phyloP scores from a whole-genome alignment of 1,140 invertebrate species.

The Drosophila bocki region DNA sequence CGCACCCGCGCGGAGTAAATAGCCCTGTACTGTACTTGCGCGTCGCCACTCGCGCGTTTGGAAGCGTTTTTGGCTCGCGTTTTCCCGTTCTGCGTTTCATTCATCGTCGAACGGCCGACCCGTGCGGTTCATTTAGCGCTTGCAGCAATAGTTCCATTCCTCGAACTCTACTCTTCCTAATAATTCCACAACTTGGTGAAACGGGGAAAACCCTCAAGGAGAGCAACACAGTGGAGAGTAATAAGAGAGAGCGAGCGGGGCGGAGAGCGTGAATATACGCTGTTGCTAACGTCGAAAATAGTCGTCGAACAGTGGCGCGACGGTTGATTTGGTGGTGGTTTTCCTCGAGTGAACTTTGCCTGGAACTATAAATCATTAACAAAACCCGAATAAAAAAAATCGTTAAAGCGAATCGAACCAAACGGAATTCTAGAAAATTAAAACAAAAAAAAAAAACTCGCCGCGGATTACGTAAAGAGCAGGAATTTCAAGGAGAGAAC shows the following conservation, averaged over 20 bases:
- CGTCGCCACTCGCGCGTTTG: constrained; percentile 44
- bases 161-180: constrained; percentile 13
- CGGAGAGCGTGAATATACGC: constrained; percentile 30
- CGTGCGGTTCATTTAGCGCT: constrained; percentile 69
- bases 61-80: constrained; percentile 58
- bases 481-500: constrained; percentile 19
- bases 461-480: constrained; percentile 74
- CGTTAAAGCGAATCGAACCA: constrained; percentile 17
- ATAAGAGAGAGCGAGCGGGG: constrained; percentile 22
- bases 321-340: constrained; percentile 59
- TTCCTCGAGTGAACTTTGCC: constrained; percentile 72
- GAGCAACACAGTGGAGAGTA: constrained; percentile 42
- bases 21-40: constrained; percentile 65
- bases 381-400: constrained; percentile 27
- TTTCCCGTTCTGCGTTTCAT: constrained; percentile 73
- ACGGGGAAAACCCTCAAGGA: constrained; percentile 56
- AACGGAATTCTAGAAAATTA: constrained; percentile 12
- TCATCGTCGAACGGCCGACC: constrained; percentile 66
- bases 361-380: constrained; percentile 56
- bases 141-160: constrained; percentile 25
- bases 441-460: constrained; percentile 19
- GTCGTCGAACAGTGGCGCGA: constrained; percentile 65
- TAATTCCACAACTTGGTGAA: constrained; percentile 40
- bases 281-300: constrained; percentile 83
- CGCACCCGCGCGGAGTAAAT: constrained; percentile 21